phyloP scores from a whole-genome alignment of 2,113 vertebrate species.

The Regulus satrapa region DNA sequence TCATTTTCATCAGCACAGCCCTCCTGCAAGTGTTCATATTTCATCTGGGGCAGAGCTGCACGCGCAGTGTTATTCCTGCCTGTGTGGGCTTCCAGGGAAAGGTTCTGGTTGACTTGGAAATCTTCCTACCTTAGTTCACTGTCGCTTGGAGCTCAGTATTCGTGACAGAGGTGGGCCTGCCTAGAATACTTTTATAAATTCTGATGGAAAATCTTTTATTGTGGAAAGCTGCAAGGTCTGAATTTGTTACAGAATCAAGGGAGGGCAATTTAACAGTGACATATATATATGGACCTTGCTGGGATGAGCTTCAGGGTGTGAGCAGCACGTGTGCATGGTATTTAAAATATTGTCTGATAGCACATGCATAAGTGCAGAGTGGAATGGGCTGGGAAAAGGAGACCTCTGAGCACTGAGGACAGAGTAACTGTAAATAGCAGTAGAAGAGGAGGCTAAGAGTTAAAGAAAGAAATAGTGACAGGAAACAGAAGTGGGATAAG shows the following conservation, averaged over 20 bases:
- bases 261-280: not conserved
- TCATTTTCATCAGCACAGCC: not conserved
- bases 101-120: not conserved
- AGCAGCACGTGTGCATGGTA: not conserved
- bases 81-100: not conserved
- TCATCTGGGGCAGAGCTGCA: not conserved
- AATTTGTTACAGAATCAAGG: not conserved
- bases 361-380: not conserved
- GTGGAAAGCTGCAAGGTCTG: not conserved
- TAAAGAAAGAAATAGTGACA: not conserved
- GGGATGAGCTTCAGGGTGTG: not conserved
- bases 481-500: not conserved
- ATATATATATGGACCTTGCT: not conserved
- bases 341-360: not conserved
- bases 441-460: not conserved
- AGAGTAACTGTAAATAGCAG: not conserved
- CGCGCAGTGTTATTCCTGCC: not conserved
- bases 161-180: not conserved
- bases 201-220: not conserved
- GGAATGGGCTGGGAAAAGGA: not conserved
- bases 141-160: not conserved
- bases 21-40: rapidly evolving
- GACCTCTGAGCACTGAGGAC: not conserved
- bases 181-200: not conserved
- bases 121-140: not conserved